phyloP scores from a whole-genome alignment of 23 tunicate genomes.

The Trididemnum miniatum region DNA sequence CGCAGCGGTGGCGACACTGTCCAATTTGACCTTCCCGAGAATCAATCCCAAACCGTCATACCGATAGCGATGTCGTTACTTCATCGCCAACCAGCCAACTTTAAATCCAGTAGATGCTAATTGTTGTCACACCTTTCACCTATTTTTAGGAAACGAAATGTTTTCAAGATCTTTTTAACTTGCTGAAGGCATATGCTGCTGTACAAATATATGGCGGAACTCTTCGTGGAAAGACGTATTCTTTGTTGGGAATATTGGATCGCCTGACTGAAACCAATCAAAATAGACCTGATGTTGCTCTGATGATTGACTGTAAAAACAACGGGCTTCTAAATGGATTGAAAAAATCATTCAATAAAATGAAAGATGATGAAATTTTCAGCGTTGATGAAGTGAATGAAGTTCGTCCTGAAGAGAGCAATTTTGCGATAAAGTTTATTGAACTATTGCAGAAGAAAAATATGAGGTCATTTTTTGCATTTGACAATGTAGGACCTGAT shows the following conservation, averaged over 20 bases:
- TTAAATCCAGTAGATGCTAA: too few species aligned
- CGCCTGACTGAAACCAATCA: too few species aligned
- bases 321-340: not conserved
- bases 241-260: too few species aligned
- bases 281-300: too few species aligned
- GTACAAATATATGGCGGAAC: slow-evolving; percentile 16
- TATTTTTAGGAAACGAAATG: not conserved
- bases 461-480: slow-evolving; percentile 10
- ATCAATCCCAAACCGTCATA: too few species aligned
- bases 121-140: too few species aligned
- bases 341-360: not conserved
- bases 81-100: too few species aligned
- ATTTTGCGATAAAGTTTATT: not conserved
- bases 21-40: too few species aligned
- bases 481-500: slow-evolving; percentile 1
- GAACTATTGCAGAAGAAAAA: not conserved
- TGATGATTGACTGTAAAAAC: not conserved
- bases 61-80: too few species aligned
- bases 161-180: not conserved
- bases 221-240: slow-evolving; percentile 14
- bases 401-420: not conserved
- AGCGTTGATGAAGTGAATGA: not conserved
- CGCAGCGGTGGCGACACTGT: too few species aligned
- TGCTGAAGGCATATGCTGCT: not conserved
- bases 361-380: not conserved